phyloP scores from a whole-genome alignment of 2,113 vertebrate species.

The Nothocercus nigrocapillus region DNA sequence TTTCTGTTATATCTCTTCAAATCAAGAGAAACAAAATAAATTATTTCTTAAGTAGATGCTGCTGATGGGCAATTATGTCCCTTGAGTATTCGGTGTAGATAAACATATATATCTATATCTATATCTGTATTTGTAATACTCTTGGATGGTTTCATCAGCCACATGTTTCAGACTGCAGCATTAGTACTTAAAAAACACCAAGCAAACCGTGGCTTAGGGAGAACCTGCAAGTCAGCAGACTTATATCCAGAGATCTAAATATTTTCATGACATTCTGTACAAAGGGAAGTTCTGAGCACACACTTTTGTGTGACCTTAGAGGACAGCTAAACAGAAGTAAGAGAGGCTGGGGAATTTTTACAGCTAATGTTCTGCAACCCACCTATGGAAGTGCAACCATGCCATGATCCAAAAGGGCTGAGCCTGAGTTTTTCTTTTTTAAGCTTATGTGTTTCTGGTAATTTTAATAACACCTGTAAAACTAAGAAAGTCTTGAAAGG shows the following conservation, averaged over 20 bases:
- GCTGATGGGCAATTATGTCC: background rate
- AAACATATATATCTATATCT: background rate
- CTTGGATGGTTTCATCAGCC: conserved; percentile 23
- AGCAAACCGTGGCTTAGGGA: background rate
- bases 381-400: background rate
- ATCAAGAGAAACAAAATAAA: background rate
- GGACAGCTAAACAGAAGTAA: background rate
- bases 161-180: background rate
- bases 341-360: background rate
- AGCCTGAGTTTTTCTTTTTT: conserved; percentile 36
- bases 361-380: background rate
- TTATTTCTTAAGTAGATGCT: background rate
- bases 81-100: background rate
- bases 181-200: background rate
- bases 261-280: background rate
- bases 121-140: background rate
- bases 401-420: background rate
- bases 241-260: background rate
- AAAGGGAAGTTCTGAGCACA: background rate
- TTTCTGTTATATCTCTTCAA: background rate
- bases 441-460: conserved; percentile 32
- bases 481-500: conserved; percentile 22
- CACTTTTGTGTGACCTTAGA: background rate
- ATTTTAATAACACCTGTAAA: conserved; percentile 54
- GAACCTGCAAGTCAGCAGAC: background rate